Percentiles rank a stretch among this genome's conserved stretches.
phyloP scores from a whole-genome alignment of 2,888 invertebrate genomes.

The Acholoe squamosa region DNA sequence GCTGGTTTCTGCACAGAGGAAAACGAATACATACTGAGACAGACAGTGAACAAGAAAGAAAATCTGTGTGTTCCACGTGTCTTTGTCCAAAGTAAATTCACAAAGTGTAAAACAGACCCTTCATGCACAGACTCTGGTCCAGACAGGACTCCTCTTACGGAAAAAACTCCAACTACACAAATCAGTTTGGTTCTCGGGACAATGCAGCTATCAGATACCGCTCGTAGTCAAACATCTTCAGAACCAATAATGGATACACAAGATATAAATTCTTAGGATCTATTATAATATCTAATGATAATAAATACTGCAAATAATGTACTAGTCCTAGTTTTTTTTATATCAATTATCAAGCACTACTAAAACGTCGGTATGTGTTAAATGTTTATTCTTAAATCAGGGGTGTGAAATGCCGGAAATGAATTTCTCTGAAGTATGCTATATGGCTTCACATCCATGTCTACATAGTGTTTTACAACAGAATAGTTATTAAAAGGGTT shows the following conservation, averaged over 20 bases:
- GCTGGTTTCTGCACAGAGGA: constrained; percentile 89
- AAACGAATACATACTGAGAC: constrained; percentile 91
- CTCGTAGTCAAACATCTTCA: not conserved
- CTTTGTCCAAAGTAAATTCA: constrained; percentile 90
- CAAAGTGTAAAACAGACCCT: constrained; percentile 69
- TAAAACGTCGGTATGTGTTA: too few species aligned
- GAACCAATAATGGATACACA: not conserved
- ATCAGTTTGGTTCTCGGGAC: not conserved
- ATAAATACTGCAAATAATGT: too few species aligned
- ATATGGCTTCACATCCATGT: too few species aligned
- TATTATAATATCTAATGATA: too few species aligned
- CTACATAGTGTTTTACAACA: too few species aligned
- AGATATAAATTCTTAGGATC: not conserved
- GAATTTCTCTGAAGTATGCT: too few species aligned
- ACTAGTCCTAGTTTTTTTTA: too few species aligned
- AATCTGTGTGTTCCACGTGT: constrained; percentile 94
- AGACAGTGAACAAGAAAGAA: constrained; percentile 96
- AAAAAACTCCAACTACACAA: not conserved
- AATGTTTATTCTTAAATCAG: too few species aligned
- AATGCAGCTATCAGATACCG: not conserved
- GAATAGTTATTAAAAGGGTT: too few species aligned
- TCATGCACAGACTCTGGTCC: not conserved
- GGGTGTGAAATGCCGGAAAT: too few species aligned
- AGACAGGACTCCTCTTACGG: not conserved
- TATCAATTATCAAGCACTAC: too few species aligned